Base-by-base conservation (phyloP, 1,140 invertebrate species). In the Rhyacophila brunnea region DNA sequence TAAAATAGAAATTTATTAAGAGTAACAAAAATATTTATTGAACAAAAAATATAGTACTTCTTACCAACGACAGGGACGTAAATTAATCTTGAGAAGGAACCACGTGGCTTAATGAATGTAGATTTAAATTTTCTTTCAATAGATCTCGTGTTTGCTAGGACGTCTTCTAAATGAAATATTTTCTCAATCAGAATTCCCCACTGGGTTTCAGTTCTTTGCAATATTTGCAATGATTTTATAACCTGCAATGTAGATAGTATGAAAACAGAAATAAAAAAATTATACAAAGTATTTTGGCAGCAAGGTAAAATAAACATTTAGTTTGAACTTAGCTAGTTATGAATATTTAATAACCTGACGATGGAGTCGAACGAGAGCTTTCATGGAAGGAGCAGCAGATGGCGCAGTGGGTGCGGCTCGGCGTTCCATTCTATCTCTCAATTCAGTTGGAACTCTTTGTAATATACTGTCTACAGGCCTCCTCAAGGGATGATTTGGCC, bases 191-290 rank as follows among this genome's bases (percentile, higher is more conserved):
- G 83, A 47, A 92, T 81, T 51, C 83, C 85, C 93, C 95, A 99
- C 68, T 98, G 92, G 0, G 93, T 93, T 74, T 96, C 91, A 13
- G 93, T 96, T 60, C 92, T 80, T 74, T 92, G 88, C 15, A 92
- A 77, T 13, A 90, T 92, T 77, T 98, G 94, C 3, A 98, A 73
- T 0, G 90, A 86, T 80, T 91, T 91, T 40, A 93, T 93, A 1
- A 91, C 89, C 87, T 90, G 68, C 50, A 40, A 52, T 1, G 7
- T 13, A 50, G 17, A n/a, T n/a, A n/a, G n/a, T n/a, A n/a, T n/a
- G n/a, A n/a, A n/a, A n/a, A n/a, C n/a, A n/a, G n/a, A n/a, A n/a
- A n/a, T n/a, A n/a, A n/a, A n/a, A n/a, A n/a, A n/a, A n/a, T n/a
- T n/a, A n/a, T n/a, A n/a, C n/a, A n/a, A n/a, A n/a, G n/a, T n/a